Percentiles rank a stretch among this genome's conserved stretches.
Evolutionary conservation across 2,888 invertebrate genomes (phyloP).

Genomic region (Cryptocephalus moraei): DNA sequence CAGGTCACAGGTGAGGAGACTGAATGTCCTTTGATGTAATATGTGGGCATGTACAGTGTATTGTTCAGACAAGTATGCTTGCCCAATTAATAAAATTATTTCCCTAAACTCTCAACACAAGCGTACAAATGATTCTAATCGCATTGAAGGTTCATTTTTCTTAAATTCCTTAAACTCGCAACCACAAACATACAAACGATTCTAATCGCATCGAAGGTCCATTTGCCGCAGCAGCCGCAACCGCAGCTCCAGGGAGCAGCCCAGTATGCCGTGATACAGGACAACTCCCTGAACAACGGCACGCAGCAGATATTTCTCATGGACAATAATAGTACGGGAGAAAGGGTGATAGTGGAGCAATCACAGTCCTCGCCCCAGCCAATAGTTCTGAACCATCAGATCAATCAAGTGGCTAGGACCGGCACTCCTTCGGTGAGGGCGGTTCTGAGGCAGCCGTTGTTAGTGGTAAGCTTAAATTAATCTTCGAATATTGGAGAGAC

Average conservation of each 20-base stretch:
- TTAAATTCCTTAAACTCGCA: no score
- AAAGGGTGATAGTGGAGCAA: slow-evolving; percentile 7
- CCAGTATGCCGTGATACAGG: slow-evolving; percentile 11
- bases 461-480: slow-evolving; percentile 2
- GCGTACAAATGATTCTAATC: no score
- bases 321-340: slow-evolving; percentile 3
- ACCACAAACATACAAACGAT: no score
- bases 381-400: slow-evolving; percentile 13
- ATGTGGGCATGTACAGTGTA: no score
- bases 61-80: no score
- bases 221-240: slow-evolving; percentile 1
- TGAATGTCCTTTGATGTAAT: no score
- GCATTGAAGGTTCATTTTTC: not conserved
- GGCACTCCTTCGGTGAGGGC: not conserved
- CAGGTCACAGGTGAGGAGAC: no score
- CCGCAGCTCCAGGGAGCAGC: slow-evolving; percentile 4
- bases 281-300: slow-evolving; percentile 9
- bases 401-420: slow-evolving; percentile 1
- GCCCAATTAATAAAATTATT: no score
- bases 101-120: no score
- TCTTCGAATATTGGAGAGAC: no score
- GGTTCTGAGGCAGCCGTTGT: slow-evolving; percentile 1
- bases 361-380: slow-evolving; percentile 7
- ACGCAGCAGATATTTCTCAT: slow-evolving; percentile 12
- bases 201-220: not conserved